Conservation (phyloP, 2,797 vertebrate species). For the Acipenser transmontanus region DNA sequence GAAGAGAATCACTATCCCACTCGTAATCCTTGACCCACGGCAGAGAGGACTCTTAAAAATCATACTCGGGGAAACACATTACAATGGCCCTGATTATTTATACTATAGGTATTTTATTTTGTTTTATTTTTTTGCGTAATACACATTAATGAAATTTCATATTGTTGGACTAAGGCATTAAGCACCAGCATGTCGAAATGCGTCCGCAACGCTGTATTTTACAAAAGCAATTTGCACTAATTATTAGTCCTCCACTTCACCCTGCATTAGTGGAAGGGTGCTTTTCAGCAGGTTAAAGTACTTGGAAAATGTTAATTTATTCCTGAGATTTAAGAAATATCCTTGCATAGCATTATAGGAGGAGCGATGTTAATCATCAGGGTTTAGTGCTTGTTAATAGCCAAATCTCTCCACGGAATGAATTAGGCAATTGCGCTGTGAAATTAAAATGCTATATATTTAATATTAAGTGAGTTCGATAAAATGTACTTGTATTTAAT, state of each 20-base stretch:
- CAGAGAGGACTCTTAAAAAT: constrained; percentile 46
- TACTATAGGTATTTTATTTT: no score
- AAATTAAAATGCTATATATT: no score
- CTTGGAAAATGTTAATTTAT: constrained; percentile 72
- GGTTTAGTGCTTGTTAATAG: not conserved
- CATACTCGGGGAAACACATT: no score
- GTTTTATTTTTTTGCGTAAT: no score
- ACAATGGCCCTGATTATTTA: no score
- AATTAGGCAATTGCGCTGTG: no score
- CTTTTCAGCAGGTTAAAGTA: constrained; percentile 65
- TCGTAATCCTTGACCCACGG: constrained; percentile 70
- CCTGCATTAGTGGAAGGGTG: constrained; percentile 62
- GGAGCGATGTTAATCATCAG: not conserved
- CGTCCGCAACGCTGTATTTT: constrained; percentile 68
- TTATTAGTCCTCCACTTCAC: constrained; percentile 65
- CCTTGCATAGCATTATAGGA: no score
- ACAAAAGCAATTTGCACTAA: constrained; percentile 79
- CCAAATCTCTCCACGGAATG: no score
- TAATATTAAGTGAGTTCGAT: no score
- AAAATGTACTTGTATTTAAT: no score
- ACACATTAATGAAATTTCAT: constrained; percentile 67
- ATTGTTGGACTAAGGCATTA: constrained; percentile 60
- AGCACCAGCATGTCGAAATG: constrained; percentile 38
- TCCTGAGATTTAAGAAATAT: constrained; percentile 37
- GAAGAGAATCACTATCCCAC: constrained; percentile 64